Conservation (phyloP, 2,113 vertebrate genomes). For the Pongo pygmaeus region DNA sequence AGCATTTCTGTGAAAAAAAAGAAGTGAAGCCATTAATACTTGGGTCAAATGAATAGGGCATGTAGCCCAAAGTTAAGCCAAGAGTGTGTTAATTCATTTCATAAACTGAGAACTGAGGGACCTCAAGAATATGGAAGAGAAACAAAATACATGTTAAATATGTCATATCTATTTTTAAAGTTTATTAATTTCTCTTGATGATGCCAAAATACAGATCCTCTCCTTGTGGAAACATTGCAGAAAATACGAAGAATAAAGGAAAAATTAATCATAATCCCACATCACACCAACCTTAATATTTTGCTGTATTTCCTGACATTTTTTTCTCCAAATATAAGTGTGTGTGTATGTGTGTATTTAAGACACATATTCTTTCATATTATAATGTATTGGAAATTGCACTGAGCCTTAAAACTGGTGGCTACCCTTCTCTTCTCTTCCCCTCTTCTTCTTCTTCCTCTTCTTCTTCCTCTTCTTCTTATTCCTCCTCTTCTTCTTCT, state of each 20-base stretch:
- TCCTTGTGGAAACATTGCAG: background rate
- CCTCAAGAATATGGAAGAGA: background rate
- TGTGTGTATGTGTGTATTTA: background rate
- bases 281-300: background rate
- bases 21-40: background rate
- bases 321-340: background rate
- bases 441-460: rapidly evolving
- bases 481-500: too few relatives aligned
- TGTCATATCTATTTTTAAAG: background rate
- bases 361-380: background rate
- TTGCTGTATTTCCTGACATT: background rate
- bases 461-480: rapidly evolving
- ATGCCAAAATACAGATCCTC: background rate
- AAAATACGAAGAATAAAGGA: slow-evolving; percentile 28
- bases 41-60: background rate
- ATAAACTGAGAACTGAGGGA: background rate
- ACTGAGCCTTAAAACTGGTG: background rate
- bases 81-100: background rate
- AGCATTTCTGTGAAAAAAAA: background rate
- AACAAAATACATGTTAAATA: slow-evolving; percentile 14
- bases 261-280: background rate
- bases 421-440: too few relatives aligned
- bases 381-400: background rate
- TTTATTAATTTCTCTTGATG: background rate
- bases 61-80: background rate